These are phyloP conservation scores for Fratercula arctica DNA, from an alignment of 2,797 vertebrate genomes.

Conservation along the genomic window DNA sequence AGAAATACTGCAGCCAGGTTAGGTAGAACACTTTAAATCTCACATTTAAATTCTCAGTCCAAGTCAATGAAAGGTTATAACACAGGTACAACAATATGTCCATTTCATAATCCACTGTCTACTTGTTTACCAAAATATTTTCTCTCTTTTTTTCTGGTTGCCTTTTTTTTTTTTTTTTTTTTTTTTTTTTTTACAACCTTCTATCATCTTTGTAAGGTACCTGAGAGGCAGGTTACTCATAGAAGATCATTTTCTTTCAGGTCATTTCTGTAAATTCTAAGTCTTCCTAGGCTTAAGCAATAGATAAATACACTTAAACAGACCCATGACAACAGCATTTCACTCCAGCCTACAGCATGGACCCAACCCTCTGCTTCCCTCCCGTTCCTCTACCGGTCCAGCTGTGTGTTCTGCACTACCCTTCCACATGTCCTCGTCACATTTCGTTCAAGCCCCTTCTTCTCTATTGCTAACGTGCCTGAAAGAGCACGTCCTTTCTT, in stretches of 20 bases:
- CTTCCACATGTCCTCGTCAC: background rate
- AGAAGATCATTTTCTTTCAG: background rate
- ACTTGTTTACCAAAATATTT: background rate
- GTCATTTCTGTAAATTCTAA: background rate
- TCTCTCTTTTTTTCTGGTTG: background rate
- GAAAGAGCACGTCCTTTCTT: background rate
- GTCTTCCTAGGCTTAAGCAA: background rate
- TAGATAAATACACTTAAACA: background rate
- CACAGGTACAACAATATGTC: background rate
- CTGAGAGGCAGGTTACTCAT: background rate
- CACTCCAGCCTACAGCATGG: background rate
- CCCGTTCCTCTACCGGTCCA: background rate
- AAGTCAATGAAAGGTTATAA: background rate
- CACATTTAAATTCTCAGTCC: background rate
- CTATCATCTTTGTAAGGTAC: background rate
- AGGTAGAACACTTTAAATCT: background rate
- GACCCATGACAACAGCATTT: background rate
- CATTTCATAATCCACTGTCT: background rate
- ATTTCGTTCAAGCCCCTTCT: background rate
- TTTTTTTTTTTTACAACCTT: background rate
- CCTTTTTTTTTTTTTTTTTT: background rate
- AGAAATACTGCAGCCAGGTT: background rate
- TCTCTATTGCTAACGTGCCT: background rate
- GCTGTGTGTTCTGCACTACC: background rate
- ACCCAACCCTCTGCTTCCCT: background rate